phyloP scores from a whole-genome alignment of 2,888 invertebrate genomes.

The Drosophila trichaetosa region DNA sequence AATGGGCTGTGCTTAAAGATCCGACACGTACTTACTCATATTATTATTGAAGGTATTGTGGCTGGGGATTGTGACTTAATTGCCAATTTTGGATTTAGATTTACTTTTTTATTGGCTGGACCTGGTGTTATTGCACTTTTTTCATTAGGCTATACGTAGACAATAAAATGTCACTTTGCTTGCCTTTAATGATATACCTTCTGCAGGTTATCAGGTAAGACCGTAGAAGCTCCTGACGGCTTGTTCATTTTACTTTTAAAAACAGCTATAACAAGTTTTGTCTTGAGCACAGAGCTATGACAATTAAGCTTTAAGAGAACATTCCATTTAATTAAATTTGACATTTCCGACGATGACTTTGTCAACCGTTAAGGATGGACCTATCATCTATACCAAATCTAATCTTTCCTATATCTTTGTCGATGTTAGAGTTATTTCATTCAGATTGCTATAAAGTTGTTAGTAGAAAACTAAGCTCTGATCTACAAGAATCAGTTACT shows the following conservation, averaged over 20 bases:
- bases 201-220: background rate
- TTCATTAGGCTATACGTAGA: background rate
- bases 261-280: background rate
- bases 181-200: constrained; percentile 9
- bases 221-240: background rate
- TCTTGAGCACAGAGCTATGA: background rate
- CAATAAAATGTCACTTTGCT: constrained; percentile 21
- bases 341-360: background rate
- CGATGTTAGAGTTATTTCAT: background rate
- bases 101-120: constrained; percentile 33
- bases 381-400: background rate
- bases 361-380: background rate
- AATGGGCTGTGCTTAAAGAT: constrained; percentile 23
- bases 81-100: constrained; percentile 50
- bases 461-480: background rate
- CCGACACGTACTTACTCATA: constrained; percentile 49
- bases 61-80: constrained; percentile 31
- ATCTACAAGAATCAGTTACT: background rate
- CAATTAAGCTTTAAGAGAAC: background rate
- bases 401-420: background rate
- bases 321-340: background rate
- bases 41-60: constrained; percentile 38
- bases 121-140: constrained; percentile 2
- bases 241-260: background rate
- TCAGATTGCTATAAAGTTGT: background rate